Percentiles rank a stretch among this genome's conserved stretches.
Conservation (phyloP, 2,888 invertebrate species). For the Pelosia muscerda region DNA sequence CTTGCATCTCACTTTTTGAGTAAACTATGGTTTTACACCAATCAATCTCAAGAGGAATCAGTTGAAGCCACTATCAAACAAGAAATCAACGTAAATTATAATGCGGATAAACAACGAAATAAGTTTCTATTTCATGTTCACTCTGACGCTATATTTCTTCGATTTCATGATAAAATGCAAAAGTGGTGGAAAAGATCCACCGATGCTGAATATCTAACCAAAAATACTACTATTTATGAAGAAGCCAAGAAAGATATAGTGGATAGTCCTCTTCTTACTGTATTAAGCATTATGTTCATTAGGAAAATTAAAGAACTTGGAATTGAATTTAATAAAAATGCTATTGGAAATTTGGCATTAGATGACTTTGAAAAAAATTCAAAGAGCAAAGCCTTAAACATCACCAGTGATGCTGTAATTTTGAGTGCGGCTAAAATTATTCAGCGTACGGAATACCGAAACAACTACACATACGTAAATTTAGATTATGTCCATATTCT, state of each 20-base stretch:
- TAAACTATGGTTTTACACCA: conserved; percentile 62
- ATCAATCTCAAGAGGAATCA: conserved; percentile 59
- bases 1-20: conserved; percentile 54
- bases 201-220: conserved; percentile 52
- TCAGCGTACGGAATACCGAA: conserved; percentile 44
- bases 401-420: conserved; percentile 49
- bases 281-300: conserved; percentile 57
- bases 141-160: conserved; percentile 60
- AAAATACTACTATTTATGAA: conserved; percentile 51
- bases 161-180: conserved; percentile 62
- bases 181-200: conserved; percentile 62
- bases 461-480: conserved; percentile 51
- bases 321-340: conserved; percentile 44
- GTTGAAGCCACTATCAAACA: conserved; percentile 56
- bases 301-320: conserved; percentile 52
- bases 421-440: conserved; percentile 56
- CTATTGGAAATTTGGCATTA: conserved; percentile 41
- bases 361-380: conserved; percentile 26
- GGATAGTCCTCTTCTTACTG: conserved; percentile 56
- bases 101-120: conserved; percentile 44
- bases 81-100: conserved; percentile 54
- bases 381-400: conserved; percentile 37
- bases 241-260: conserved; percentile 58
- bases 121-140: conserved; percentile 55
- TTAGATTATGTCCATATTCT: conserved; percentile 57